phyloP scores from a whole-genome alignment of 1,140 invertebrate genomes.

The Papilio polyxenes region DNA sequence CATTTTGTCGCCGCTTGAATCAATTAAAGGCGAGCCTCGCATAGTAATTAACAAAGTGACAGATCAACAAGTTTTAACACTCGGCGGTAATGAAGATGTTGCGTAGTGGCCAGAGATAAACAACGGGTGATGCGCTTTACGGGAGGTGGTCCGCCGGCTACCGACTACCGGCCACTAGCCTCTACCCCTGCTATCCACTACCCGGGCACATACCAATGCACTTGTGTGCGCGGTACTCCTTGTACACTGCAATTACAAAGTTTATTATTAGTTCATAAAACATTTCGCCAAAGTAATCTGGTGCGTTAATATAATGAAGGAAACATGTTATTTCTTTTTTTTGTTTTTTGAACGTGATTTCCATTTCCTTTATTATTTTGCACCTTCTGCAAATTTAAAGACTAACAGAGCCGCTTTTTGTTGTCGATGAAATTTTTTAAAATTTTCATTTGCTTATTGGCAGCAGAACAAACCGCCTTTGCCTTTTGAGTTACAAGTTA shows the following conservation, averaged over 20 bases:
- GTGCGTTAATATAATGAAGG: neutral
- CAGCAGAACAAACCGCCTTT: neutral
- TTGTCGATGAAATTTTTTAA: neutral
- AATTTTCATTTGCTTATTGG: neutral
- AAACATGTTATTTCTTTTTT: neutral
- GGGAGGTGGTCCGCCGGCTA: conserved; percentile 38
- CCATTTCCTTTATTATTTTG: neutral
- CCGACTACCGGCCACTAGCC: neutral
- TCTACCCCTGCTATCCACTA: neutral
- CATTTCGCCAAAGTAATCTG: neutral
- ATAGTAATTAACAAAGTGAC: conserved; percentile 77
- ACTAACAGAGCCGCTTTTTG: too few relatives aligned
- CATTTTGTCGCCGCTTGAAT: conserved; percentile 76
- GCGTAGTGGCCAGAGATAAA: conserved; percentile 59
- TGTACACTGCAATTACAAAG: neutral
- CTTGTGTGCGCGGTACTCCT: neutral
- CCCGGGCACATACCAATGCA: neutral
- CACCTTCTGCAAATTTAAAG: neutral
- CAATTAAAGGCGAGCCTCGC: conserved; percentile 69
- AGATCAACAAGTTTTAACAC: conserved; percentile 78
- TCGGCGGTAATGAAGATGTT: conserved; percentile 75
- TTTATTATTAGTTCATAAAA: neutral
- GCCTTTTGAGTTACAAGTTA: neutral
- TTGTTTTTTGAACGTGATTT: neutral
- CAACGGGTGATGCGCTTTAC: conserved; percentile 47